Evolutionary conservation across 2,888 invertebrate genomes (phyloP), one percentile per base, ranked within the genome.

Genomic region (Drosophila demipolita): DNA sequence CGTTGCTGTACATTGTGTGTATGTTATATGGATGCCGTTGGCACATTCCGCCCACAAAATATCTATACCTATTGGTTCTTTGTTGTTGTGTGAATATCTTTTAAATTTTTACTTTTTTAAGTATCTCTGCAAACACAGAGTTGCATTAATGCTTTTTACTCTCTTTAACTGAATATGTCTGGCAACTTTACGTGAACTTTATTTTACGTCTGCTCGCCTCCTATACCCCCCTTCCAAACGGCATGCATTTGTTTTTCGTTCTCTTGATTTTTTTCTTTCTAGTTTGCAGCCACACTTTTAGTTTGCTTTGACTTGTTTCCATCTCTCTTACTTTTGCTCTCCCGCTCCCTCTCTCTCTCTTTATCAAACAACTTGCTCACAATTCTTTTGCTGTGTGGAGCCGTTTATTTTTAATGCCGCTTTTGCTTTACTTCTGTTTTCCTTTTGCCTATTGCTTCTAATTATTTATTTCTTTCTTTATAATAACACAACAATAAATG

Each of bases 101-200:
- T 5, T 23, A 15, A 23, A 12, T 8, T 59, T 29, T 55, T 20
- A 11, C 8, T 57, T 32, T 20, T 32, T 20, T 54, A 26, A 7
- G 20, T 36, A 36, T 62, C 29, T 38, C 5, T 49, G 63, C 36
- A 32, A 55, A 26, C 20, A 49, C 49, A 65, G 36, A 48, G 52
- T 58, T 48, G 69, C 53, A 53, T 53, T 61, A 32, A 40, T 36
- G 33, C 23, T 40, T 23, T 38, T 35, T 23, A 15, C 45, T 15
- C 15, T 52, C 17, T 45, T 40, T 29, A 67, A 57, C 35, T 60
- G 29, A 54, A 54, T 35, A 58, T 35, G 68, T 54, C 59, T 53
- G 69, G 61, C 70, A 76, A 71, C 69, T 83, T 71, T 17, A 66
- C 64, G 66, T 72, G 73, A 83, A 72, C 80, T 80, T 64, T 63